These are phyloP conservation scores for Hemiprocne comata DNA, from an alignment of 2,113 vertebrate species.

Conservation along the genomic window DNA sequence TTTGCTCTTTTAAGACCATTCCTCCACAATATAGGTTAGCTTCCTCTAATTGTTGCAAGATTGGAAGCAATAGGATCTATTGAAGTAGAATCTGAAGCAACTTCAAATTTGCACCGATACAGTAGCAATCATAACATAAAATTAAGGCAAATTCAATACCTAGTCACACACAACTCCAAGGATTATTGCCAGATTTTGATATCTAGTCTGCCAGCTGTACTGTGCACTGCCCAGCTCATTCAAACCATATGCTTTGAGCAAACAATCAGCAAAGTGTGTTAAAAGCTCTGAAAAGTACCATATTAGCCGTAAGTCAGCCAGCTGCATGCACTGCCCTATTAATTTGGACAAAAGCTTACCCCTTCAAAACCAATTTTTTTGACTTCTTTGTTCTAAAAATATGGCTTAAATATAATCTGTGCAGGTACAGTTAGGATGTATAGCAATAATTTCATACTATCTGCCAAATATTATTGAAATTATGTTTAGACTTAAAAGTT, in stretches of 20 bases:
- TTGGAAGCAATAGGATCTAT: neutral
- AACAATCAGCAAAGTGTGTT: slow-evolving; percentile 60
- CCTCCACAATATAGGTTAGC: neutral
- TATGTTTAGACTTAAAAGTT: neutral
- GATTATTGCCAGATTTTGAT: slow-evolving; percentile 40
- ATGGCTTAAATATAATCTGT: neutral
- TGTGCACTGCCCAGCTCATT: slow-evolving; percentile 53
- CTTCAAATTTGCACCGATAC: neutral
- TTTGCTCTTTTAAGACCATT: neutral
- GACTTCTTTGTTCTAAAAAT: slow-evolving; percentile 4
- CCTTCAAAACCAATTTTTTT: neutral
- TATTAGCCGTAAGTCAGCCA: slow-evolving; percentile 47
- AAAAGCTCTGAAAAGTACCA: slow-evolving; percentile 37
- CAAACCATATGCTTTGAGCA: slow-evolving; percentile 65
- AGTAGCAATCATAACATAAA: neutral
- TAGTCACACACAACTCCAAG: slow-evolving; percentile 1
- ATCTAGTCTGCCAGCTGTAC: slow-evolving; percentile 56
- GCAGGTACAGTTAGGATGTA: neutral
- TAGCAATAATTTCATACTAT: neutral
- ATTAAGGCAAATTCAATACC: slow-evolving; percentile 23
- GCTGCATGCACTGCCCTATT: slow-evolving; percentile 27
- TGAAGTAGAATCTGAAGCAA: neutral
- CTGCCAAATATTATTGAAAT: neutral
- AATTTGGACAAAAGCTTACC: slow-evolving; percentile 18
- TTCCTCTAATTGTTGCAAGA: neutral